These are phyloP conservation scores for Achatina immaculata DNA, from an alignment of 1,140 invertebrate genomes.

Conservation along the genomic window DNA sequence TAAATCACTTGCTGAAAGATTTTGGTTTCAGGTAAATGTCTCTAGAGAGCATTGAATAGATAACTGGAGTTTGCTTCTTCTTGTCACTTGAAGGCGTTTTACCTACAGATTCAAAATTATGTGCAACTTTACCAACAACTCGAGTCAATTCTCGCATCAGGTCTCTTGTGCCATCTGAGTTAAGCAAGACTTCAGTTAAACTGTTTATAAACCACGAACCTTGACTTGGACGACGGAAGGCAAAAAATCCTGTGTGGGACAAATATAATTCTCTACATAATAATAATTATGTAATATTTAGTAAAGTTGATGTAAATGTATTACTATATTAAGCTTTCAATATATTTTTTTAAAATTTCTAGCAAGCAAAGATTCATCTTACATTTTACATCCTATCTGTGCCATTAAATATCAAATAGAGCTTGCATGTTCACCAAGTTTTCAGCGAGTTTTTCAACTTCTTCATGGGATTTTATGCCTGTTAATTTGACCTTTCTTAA, in stretches of 20 bases:
- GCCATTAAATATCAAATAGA: too few relatives aligned
- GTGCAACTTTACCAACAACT: conserved; percentile 85
- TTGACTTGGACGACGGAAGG: conserved; percentile 90
- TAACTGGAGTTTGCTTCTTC: conserved; percentile 82
- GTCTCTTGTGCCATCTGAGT: conserved; percentile 76
- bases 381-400: too few relatives aligned
- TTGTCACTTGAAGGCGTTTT: conserved; percentile 84
- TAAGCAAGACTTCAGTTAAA: conserved; percentile 82
- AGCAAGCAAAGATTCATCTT: not conserved
- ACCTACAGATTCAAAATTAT: conserved; percentile 89
- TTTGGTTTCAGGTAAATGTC: conserved; percentile 37
- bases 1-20: too few relatives aligned
- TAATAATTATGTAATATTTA: not conserved
- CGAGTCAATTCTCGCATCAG: conserved; percentile 85
- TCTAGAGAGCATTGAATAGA: conserved; percentile 48
- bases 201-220: conserved; percentile 95
- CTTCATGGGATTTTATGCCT: too few relatives aligned
- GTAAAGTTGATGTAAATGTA: not conserved
- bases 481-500: too few relatives aligned
- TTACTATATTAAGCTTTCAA: not conserved
- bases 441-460: too few relatives aligned
- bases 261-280: not conserved
- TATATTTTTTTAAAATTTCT: not conserved
- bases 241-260: conserved; percentile 82
- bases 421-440: too few relatives aligned